A percentile compares a stretch with the other conserved stretches of the same genome.
Conservation (phyloP, 2,888 invertebrate genomes). For the Rutpela maculata region DNA sequence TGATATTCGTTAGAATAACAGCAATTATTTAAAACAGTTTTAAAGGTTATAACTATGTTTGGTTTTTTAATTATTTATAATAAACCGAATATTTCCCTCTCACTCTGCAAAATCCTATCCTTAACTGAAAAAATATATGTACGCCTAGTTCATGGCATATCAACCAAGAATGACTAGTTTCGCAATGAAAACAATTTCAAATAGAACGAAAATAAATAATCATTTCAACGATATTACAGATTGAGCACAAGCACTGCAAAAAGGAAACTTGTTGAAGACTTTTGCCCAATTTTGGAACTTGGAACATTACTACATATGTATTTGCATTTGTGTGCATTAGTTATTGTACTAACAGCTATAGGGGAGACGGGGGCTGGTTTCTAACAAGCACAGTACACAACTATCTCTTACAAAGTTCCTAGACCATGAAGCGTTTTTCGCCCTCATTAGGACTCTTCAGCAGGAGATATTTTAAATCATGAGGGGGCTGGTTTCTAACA, state of each 20-base stretch:
- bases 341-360: background rate
- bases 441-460: too few relatives aligned
- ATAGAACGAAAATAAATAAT: background rate
- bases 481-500: too few relatives aligned
- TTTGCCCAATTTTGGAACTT: background rate
- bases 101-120: too few relatives aligned
- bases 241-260: background rate
- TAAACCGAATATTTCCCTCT: too few relatives aligned
- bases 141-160: background rate
- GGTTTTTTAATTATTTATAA: too few relatives aligned
- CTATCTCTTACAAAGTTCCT: too few relatives aligned
- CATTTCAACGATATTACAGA: background rate
- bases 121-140: background rate
- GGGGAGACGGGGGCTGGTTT: background rate
- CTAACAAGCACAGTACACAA: background rate
- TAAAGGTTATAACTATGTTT: too few relatives aligned
- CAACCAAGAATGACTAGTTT: background rate
- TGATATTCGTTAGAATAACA: too few relatives aligned
- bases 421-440: too few relatives aligned
- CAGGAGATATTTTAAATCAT: too few relatives aligned
- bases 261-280: background rate
- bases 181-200: background rate
- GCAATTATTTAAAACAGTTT: too few relatives aligned
- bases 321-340: background rate
- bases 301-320: background rate